Percentiles rank a stretch among this genome's conserved stretches.
Evolutionary conservation across 2,113 vertebrate species (phyloP).

Genomic region (Brachyistius frenatus): DNA sequence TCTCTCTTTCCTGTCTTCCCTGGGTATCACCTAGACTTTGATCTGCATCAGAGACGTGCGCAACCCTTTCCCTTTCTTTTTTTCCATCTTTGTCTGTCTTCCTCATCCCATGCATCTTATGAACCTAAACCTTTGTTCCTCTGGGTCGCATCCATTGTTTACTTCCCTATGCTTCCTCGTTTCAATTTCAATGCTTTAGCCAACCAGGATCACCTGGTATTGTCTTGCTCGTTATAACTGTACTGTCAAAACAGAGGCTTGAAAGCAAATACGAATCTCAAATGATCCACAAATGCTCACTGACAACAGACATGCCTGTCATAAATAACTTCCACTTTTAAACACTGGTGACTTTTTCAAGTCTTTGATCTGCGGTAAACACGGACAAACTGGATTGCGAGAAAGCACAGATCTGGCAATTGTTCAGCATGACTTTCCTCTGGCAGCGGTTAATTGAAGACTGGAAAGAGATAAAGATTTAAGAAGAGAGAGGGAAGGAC

Average conservation of each 20-base stretch:
- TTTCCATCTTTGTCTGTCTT: conserved; percentile 47
- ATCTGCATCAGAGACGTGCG: conserved; percentile 74
- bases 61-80: conserved; percentile 62
- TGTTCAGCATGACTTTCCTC: conserved; percentile 40
- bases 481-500: conserved; percentile 33
- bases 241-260: conserved; percentile 13
- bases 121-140: conserved; percentile 31
- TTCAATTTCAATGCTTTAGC: neutral
- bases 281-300: neutral
- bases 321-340: conserved; percentile 8
- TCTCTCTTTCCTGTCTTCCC: conserved; percentile 56
- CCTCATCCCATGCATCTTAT: conserved; percentile 35
- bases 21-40: conserved; percentile 75
- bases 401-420: neutral
- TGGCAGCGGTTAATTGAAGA: conserved; percentile 51
- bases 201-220: neutral
- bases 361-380: conserved; percentile 35
- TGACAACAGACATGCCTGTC: neutral
- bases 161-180: neutral
- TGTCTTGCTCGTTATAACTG: conserved; percentile 11
- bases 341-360: conserved; percentile 14
- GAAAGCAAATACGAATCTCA: neutral
- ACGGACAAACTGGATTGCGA: conserved; percentile 16
- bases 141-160: conserved; percentile 28
- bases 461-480: conserved; percentile 59